Percentiles rank a stretch among this genome's conserved stretches.
phyloP scores from a whole-genome alignment of 1,140 invertebrate species.

The Idris sp. region DNA sequence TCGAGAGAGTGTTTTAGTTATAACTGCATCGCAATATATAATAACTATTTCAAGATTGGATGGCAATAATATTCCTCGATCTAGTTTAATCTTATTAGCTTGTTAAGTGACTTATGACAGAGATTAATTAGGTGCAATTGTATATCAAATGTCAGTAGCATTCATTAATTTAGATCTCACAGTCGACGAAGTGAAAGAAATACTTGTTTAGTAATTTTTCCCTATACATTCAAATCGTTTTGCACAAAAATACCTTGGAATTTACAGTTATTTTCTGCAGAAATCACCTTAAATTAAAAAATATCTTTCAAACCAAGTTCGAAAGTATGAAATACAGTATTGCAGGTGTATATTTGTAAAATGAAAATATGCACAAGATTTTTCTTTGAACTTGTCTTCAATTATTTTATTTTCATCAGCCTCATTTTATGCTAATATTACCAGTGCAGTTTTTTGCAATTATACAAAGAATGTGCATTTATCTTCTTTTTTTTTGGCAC shows the following conservation, averaged over 20 bases:
- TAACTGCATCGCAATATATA: not conserved
- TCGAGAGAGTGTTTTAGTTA: constrained; percentile 18
- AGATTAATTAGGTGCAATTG: constrained; percentile 42
- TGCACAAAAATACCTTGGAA: not conserved
- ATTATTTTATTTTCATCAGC: too few species aligned
- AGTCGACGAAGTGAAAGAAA: constrained; percentile 8
- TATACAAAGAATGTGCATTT: too few species aligned
- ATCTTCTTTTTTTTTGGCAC: not conserved
- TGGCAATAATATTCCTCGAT: constrained; percentile 36
- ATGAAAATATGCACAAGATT: too few species aligned
- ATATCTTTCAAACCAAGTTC: too few species aligned
- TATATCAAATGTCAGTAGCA: constrained; percentile 20
- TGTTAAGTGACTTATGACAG: constrained; percentile 40
- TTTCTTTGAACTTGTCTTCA: too few species aligned
- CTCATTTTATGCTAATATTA: too few species aligned
- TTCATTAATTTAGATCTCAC: constrained; percentile 11
- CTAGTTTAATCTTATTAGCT: constrained; percentile 50
- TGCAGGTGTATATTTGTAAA: too few species aligned
- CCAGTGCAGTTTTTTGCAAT: too few species aligned
- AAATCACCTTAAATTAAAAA: too few species aligned
- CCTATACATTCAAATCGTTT: too few species aligned
- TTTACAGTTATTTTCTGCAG: too few species aligned
- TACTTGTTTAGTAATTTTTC: constrained; percentile 9
- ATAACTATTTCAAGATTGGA: constrained; percentile 24
- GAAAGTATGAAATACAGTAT: too few species aligned